phyloP scores from a whole-genome alignment of 2,113 vertebrate species.

The Vidua chalybeata region DNA sequence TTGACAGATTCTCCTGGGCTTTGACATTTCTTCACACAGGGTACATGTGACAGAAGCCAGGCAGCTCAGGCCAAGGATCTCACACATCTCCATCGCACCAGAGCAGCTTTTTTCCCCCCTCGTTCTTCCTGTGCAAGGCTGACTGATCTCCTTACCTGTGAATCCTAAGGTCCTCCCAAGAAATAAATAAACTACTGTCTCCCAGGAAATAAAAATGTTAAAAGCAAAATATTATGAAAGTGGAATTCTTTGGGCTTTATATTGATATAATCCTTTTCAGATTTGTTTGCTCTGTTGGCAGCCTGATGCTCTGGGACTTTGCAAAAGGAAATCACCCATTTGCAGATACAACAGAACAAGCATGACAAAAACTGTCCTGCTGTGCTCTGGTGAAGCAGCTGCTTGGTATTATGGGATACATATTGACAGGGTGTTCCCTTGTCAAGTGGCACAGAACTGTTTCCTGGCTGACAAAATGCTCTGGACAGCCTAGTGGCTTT shows the following conservation, averaged over 20 bases:
- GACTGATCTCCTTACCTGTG: background rate
- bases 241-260: background rate
- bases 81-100: rapidly evolving
- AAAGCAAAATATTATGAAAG: background rate
- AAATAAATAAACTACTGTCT: background rate
- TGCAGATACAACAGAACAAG: background rate
- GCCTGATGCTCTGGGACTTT: background rate
- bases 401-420: background rate
- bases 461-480: background rate
- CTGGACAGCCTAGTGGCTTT: background rate
- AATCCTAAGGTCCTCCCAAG: background rate
- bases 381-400: background rate
- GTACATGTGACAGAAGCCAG: background rate
- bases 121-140: background rate
- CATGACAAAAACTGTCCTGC: background rate
- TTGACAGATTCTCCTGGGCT: background rate
- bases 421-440: background rate
- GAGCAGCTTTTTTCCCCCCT: background rate
- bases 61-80: background rate
- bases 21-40: background rate
- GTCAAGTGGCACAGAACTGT: background rate
- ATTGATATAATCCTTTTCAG: background rate
- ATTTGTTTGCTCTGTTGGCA: background rate
- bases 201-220: background rate
- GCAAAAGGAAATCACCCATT: background rate